A percentile compares a stretch with the other conserved stretches of the same genome.
These are phyloP conservation scores for Chelonia mydas DNA, from an alignment of 2,797 vertebrate genomes.

Conservation along the genomic window DNA sequence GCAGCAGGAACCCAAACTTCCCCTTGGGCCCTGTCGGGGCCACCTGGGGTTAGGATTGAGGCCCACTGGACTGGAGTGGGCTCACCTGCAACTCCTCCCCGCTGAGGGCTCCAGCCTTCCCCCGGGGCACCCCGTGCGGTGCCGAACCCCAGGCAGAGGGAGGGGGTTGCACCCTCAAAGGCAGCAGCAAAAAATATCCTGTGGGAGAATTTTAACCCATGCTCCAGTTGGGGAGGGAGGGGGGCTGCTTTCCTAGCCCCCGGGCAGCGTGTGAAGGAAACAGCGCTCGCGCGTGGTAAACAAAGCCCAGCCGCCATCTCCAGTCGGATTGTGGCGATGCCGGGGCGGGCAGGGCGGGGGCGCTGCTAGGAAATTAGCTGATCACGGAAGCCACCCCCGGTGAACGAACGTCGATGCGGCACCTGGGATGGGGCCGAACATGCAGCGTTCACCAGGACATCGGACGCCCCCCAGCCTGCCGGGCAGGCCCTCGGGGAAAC, in stretches of 20 bases:
- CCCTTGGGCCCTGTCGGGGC: too few relatives aligned
- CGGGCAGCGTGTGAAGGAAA: background rate
- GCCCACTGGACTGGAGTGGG: too few relatives aligned
- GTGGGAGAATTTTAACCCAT: background rate
- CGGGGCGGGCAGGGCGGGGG: background rate
- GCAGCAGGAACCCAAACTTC: background rate
- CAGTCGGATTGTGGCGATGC: background rate
- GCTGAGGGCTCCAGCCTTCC: background rate
- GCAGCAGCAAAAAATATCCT: fast-evolving
- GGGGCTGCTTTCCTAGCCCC: background rate
- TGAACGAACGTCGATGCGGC: background rate
- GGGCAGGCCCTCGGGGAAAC: too few relatives aligned
- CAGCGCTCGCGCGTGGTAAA: background rate
- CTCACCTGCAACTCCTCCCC: background rate
- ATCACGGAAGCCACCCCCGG: background rate
- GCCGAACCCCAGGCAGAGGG: background rate
- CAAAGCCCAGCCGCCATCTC: background rate
- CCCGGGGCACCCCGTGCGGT: too few relatives aligned
- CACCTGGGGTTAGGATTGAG: background rate
- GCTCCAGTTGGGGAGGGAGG: background rate
- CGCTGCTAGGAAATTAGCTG: background rate
- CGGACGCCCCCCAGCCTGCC: too few relatives aligned
- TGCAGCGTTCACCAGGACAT: background rate
- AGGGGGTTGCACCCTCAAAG: background rate
- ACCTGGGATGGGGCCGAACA: background rate